Evolutionary conservation across 2,888 invertebrate genomes (phyloP).

Genomic region (Eilema depressum): DNA sequence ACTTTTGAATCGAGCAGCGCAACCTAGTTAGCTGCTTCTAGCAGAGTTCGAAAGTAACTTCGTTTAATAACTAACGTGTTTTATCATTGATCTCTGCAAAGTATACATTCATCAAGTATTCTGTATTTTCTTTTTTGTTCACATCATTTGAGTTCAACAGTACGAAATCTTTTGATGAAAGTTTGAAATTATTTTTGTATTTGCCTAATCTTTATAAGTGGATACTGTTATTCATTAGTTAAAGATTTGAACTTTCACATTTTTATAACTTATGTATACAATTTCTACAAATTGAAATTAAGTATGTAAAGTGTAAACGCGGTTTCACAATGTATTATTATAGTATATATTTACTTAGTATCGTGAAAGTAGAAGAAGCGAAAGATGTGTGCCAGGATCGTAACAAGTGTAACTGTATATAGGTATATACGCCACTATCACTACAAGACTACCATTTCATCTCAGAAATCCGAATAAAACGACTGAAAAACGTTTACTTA

Average conservation of each 20-base stretch:
- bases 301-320: no score
- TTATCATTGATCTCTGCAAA: neutral
- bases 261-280: no score
- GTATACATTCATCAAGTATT: neutral
- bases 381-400: no score
- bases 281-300: neutral
- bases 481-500: no score
- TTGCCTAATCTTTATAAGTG: neutral
- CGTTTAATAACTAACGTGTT: conserved; percentile 6
- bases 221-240: neutral
- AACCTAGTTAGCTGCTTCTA: conserved; percentile 9
- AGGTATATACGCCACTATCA: no score
- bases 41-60: conserved; percentile 5
- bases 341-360: no score
- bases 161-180: neutral
- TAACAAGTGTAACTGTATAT: no score
- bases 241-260: no score
- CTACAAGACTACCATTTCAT: no score
- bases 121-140: neutral
- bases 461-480: no score
- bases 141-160: neutral
- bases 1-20: neutral
- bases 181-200: neutral
- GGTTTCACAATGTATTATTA: no score
- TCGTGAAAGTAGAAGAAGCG: no score